A percentile compares a stretch with the other conserved stretches of the same genome.
Evolutionary conservation across 2,113 vertebrate genomes (phyloP).

Genomic region (Mustela lutreola): DNA sequence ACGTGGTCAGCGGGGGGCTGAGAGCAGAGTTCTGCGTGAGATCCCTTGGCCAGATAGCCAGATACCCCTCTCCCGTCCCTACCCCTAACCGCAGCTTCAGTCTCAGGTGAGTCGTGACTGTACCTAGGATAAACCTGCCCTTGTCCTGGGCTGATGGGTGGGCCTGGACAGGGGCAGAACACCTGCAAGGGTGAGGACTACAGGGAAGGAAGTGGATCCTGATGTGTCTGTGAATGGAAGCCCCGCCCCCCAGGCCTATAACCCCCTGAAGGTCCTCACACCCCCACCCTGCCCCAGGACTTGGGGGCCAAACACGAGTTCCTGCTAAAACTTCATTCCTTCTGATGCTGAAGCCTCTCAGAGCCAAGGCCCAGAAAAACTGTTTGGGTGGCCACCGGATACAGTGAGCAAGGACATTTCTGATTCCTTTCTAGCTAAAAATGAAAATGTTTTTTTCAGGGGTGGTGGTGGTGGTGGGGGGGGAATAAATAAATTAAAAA

Average conservation of each 20-base stretch:
- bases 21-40: neutral
- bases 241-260: neutral
- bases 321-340: neutral
- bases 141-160: neutral
- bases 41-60: neutral
- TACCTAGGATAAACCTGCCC: too few species aligned
- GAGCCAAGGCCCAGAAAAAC: neutral
- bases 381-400: neutral
- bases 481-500: neutral
- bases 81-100: neutral
- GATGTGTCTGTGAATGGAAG: neutral
- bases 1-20: neutral
- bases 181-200: neutral
- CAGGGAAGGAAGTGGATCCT: neutral
- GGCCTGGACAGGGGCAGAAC: neutral
- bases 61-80: rapidly evolving
- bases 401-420: constrained; percentile 27
- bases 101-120: neutral
- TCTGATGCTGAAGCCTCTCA: neutral
- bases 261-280: neutral
- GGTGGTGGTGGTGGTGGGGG: too few species aligned
- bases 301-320: neutral
- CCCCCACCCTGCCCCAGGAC: rapidly evolving
- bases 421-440: constrained; percentile 68
- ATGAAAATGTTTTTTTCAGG: constrained; percentile 30